Base-by-base conservation (phyloP, 2,797 vertebrate species). In the Labeo calbasu region DNA sequence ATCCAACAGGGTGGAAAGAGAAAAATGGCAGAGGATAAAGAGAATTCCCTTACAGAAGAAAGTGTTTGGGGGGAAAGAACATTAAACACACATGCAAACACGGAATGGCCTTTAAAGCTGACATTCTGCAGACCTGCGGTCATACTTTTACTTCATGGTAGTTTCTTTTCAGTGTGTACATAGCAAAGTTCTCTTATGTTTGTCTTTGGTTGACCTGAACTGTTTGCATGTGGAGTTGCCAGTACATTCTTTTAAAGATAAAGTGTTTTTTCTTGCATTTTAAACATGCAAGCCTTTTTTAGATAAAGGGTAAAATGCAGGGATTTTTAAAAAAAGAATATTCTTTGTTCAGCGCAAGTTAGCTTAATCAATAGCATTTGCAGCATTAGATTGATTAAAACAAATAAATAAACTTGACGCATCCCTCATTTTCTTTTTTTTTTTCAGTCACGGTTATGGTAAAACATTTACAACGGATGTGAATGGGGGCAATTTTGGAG, bases 21-120 rank as follows among this genome's bases (percentile, higher is more conserved):
- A 95, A 91, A 92, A 89, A 92, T 94, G 94, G 95, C 95, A 95
- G 84, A 86, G 92, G 94, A 95, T 95, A 88, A 95, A 95, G 93
- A 93, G 89, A 93, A 93, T 92, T 91, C 91, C 92, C 93, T 91
- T 88, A 93, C 88, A 84, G 84, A 87, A 86, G 76, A 83, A 89
- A 85, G 65, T 73, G 86, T 84, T 90, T 91, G 73, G 76, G 75
- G 80, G 79, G 77, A 66, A 77, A 65, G 10, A 73, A n/a, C 81
- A 80, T 68, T 63, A 88, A 83, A 85, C 77, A 81, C 82, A 79
- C 79, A 84, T 82, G 77, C 79, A 87, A 86, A 87, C 82, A 87
- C 48, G 79, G 83, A 80, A 85, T 83, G 87, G 88, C 71, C 71
- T 86, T 84, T 80, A 87, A 77, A 84, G 75, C 86, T 86, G 86